Evolutionary conservation across 2,113 vertebrate species (phyloP), one percentile per base, ranked within the genome.

Genomic region (Dasyurus viverrinus): DNA sequence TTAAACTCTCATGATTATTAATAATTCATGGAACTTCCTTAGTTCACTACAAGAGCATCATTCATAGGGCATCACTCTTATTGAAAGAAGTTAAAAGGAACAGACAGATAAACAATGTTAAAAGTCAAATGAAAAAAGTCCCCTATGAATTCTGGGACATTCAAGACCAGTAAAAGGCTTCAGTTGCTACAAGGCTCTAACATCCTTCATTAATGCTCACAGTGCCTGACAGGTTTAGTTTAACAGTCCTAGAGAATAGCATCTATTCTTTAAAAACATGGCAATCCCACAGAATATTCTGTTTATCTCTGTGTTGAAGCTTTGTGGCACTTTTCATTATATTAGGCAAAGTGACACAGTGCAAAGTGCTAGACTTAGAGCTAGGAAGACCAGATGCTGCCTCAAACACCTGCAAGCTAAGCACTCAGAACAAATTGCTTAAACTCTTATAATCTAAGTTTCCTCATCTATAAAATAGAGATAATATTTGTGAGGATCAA

Each of bases 1-100:
- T 97, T 97, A 96, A 97, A 97, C 94, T 97, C 27, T 0, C 93
- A 2, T 94, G 97, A 95, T 89, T 95, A 98, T 99, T 98, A 98
- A 98, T 98, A 98, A 98, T 98, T 98, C 97, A 98, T 98, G 57
- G 92, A 47, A 95, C 95, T 97, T 98, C 94, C 97, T 98, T 95
- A 95, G 98, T 97, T 98, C 98, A 96, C 97, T 93, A 96, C 94
- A 95, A 97, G 96, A 94, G 94, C 97, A 98, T 97, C 93, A 96
- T 97, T 98, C 96, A 96, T 93, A 98, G 94, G 97, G 94, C 94
- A 98, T 94, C 60, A 54, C 76, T 98, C 97, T 97, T 94, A 96
- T 0, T 95, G 95, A 97, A 97, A 97, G 76, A 97, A 95, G 89
- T 60, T 97, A 97, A 97, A 92, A 36, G 93, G 8, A 26, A 93